Evolutionary conservation across 2,113 vertebrate genomes (phyloP).

Genomic region (Orientallactaga bullata): DNA sequence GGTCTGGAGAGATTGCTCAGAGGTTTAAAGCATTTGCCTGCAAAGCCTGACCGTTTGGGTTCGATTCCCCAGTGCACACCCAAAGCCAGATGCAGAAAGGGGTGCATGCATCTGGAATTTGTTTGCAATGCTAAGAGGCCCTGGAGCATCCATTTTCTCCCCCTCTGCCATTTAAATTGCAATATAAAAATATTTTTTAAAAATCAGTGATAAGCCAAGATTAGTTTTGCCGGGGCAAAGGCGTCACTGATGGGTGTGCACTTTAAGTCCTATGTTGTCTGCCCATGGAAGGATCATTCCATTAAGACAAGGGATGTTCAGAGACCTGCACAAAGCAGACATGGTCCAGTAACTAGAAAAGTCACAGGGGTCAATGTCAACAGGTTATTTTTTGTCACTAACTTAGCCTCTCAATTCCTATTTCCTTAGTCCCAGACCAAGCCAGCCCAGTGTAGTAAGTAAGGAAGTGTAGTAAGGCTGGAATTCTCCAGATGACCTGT

Average conservation of each 20-base stretch:
- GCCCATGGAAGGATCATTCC: not conserved
- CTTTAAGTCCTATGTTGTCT: not conserved
- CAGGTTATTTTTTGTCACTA: not conserved
- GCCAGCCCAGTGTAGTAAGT: too few relatives aligned
- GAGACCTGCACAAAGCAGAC: not conserved
- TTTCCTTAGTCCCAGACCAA: not conserved
- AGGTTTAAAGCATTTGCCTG: too few relatives aligned
- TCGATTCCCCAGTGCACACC: too few relatives aligned
- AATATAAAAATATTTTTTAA: not conserved
- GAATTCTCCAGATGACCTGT: not conserved
- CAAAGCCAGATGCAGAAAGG: too few relatives aligned
- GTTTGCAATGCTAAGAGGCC: too few relatives aligned
- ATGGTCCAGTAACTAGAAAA: not conserved
- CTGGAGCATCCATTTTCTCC: too few relatives aligned
- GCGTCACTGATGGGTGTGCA: not conserved
- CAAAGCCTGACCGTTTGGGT: too few relatives aligned
- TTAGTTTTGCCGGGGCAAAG: not conserved
- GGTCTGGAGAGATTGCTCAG: too few relatives aligned
- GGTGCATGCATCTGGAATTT: too few relatives aligned
- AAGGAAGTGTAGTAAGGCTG: too few relatives aligned
- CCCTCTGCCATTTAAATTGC: too few relatives aligned
- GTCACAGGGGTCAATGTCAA: not conserved
- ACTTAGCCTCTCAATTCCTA: not conserved
- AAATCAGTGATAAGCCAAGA: not conserved
- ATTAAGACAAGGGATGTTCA: not conserved